These are phyloP conservation scores for Nycticebus coucang DNA, from an alignment of 2,113 vertebrate species.

Conservation along the genomic window DNA sequence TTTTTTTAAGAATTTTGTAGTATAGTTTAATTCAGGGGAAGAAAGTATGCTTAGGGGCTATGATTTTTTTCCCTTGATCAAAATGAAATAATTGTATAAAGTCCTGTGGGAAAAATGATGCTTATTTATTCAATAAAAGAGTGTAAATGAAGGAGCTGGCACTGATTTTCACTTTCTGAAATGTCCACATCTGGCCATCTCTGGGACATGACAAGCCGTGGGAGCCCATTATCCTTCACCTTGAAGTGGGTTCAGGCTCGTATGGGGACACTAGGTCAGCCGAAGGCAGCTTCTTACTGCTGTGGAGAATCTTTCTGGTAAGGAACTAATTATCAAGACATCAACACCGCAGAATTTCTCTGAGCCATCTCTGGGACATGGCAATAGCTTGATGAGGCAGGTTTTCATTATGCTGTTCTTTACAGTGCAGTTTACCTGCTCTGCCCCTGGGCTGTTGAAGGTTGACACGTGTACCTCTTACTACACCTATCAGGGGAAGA, in stretches of 20 bases:
- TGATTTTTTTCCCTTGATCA: not conserved
- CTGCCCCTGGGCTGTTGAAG: not conserved
- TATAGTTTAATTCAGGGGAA: constrained; percentile 1
- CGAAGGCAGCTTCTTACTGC: not conserved
- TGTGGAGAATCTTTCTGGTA: not conserved
- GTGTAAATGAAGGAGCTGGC: not conserved
- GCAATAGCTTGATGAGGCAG: not conserved
- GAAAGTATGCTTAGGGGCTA: not conserved
- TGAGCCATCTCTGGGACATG: not conserved
- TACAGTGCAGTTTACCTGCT: not conserved
- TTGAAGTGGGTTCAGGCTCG: not conserved
- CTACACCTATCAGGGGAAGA: not conserved
- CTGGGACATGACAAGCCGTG: not conserved
- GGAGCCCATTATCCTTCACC: not conserved
- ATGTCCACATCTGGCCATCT: not conserved
- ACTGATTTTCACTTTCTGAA: not conserved
- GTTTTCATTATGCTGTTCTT: not conserved
- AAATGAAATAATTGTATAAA: constrained; percentile 2
- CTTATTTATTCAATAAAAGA: not conserved
- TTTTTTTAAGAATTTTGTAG: not conserved
- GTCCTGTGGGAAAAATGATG: not conserved
- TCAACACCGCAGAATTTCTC: not conserved
- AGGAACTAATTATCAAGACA: not conserved
- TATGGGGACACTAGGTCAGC: not conserved
- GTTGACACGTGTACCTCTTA: not conserved